Base-by-base conservation (phyloP, 2,797 vertebrate genomes). In the Eidolon dupreanum region DNA sequence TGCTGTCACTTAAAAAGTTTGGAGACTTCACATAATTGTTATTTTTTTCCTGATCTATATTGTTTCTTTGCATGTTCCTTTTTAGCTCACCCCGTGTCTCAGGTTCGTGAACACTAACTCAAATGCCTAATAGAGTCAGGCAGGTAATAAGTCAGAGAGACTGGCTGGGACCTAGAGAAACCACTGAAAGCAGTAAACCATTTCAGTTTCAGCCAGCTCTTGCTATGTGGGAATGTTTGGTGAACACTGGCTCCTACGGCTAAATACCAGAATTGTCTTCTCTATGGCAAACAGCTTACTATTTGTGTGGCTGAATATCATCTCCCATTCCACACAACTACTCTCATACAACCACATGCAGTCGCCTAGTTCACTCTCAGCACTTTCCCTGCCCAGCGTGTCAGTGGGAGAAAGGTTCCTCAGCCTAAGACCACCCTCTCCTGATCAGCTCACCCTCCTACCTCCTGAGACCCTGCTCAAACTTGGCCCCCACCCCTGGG, bases 11-110 rank as follows among this genome's bases (percentile, higher is more conserved):
- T 57, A 49, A 65, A 77, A 73, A 96, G 16, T 53, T 70, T 31
- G 11, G n/a, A 68, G 46, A 22, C 53, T 65, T 94, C 75, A 83
- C 43, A 84, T 55, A 94, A 75, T 8, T 92, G 46, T 59, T 75
- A 83, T 46, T 96, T 93, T 65, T 74, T 89, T 55, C 19, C 31
- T 96, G 63, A 88, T 24, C 57, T 82, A 63, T n/a, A 63, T 17
- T 63, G 53, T 31, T 71, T 79, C 75, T 85, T 53, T 55, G 41
- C 26, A 94, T 36, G 36, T 94, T 93, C 43, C 41, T 88, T 96
- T 90, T 93, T 55, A 71, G 36, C 20, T 77, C 53, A 81, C 46
- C 43, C 82, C 59, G n/a, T 59, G 53, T 91, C 63, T 94, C 51
- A 49, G 33, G 71, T 84, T 46, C 94, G 36, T 38, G 55, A 93